These are phyloP conservation scores for Epirrita christyi DNA, from an alignment of 2,888 invertebrate genomes.

Conservation along the genomic window DNA sequence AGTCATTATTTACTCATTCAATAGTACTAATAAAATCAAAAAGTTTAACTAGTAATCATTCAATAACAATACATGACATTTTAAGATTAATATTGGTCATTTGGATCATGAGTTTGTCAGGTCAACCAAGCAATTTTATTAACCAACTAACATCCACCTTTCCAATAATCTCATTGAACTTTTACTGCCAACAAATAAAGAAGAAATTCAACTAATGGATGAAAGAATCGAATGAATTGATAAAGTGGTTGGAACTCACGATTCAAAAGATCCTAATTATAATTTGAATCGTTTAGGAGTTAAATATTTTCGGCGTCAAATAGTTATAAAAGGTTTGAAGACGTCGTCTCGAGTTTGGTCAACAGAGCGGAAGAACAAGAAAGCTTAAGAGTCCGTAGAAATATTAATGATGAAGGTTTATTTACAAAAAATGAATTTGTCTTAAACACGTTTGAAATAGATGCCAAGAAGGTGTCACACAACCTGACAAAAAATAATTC, in stretches of 20 bases:
- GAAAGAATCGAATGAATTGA: neutral
- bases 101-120: constrained; percentile 62
- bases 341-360: constrained; percentile 77
- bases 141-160: constrained; percentile 7
- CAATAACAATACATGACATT: constrained; percentile 70
- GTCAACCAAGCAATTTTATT: constrained; percentile 47
- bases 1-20: constrained; percentile 46
- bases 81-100: constrained; percentile 78
- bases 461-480: too few species aligned
- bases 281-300: constrained; percentile 81
- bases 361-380: constrained; percentile 65
- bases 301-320: constrained; percentile 81
- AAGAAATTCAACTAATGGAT: constrained; percentile 14
- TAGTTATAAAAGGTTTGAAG: constrained; percentile 75
- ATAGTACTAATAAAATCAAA: constrained; percentile 48
- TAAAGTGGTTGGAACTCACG: constrained; percentile 46
- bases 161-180: constrained; percentile 1
- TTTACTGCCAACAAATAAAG: constrained; percentile 20
- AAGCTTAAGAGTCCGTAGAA: constrained; percentile 44
- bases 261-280: constrained; percentile 79
- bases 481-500: too few species aligned
- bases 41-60: constrained; percentile 52
- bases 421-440: too few species aligned
- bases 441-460: too few species aligned
- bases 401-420: too few species aligned